Percentiles rank a stretch among this genome's conserved stretches.
These are phyloP conservation scores for Hesperophylax magnus DNA, from an alignment of 1,140 invertebrate genomes.

Conservation along the genomic window DNA sequence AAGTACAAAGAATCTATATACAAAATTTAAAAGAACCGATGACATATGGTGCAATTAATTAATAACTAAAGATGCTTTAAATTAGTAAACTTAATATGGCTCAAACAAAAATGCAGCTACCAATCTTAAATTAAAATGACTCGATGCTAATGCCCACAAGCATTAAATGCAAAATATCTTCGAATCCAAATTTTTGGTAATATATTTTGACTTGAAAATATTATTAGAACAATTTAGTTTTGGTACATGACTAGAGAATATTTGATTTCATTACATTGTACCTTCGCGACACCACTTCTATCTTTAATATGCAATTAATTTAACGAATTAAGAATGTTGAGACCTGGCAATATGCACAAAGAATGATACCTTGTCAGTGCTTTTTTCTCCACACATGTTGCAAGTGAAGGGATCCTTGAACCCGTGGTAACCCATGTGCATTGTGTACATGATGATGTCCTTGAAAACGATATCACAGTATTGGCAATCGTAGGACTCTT, in stretches of 20 bases:
- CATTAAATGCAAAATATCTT: no score
- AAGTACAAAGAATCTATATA: neutral
- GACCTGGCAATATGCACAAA: slow-evolving; percentile 92
- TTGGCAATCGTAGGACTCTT: slow-evolving; percentile 78
- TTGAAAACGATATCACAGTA: slow-evolving; percentile 93
- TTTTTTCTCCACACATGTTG: slow-evolving; percentile 92
- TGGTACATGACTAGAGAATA: slow-evolving; percentile 24
- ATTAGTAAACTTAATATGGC: no score
- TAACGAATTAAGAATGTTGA: slow-evolving; percentile 76
- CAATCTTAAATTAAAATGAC: neutral
- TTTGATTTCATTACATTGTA: neutral
- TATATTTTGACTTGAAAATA: no score
- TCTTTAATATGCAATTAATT: neutral
- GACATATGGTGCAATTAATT: no score
- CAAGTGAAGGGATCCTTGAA: slow-evolving; percentile 93
- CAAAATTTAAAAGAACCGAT: no score
- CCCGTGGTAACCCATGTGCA: slow-evolving; percentile 97
- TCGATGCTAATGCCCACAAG: neutral
- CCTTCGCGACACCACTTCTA: no score
- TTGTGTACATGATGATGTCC: slow-evolving; percentile 92
- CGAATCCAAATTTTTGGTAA: no score
- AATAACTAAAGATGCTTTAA: no score
- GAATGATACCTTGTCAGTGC: slow-evolving; percentile 87
- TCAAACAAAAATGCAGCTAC: neutral
- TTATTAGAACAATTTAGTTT: neutral